Evolutionary conservation across 2,797 vertebrate genomes (phyloP).

Genomic region (Heliangelus exortis): DNA sequence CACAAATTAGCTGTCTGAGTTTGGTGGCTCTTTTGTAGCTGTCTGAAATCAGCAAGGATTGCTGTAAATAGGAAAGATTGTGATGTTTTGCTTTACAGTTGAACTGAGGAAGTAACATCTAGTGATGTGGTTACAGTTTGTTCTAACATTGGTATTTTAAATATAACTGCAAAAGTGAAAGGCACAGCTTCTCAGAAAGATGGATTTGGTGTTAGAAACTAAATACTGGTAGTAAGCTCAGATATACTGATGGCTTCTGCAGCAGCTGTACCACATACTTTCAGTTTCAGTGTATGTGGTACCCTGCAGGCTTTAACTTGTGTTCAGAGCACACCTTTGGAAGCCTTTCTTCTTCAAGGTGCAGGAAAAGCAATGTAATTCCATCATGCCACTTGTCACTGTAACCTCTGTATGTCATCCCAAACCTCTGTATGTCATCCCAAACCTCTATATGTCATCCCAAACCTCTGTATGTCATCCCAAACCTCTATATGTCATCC

Average conservation of each 20-base stretch:
- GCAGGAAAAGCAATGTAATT: not conserved
- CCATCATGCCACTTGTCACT: not conserved
- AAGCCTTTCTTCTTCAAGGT: not conserved
- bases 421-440: too few species aligned
- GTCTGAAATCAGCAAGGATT: not conserved
- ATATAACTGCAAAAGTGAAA: not conserved
- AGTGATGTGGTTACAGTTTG: not conserved
- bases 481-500: too few species aligned
- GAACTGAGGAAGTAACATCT: not conserved
- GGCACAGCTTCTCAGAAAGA: not conserved
- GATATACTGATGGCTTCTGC: accelerated
- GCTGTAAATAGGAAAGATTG: not conserved
- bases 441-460: too few species aligned
- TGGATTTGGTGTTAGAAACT: not conserved
- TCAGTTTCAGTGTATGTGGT: not conserved
- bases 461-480: too few species aligned
- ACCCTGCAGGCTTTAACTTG: not conserved
- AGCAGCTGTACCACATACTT: not conserved
- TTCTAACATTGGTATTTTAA: not conserved
- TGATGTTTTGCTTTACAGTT: accelerated
- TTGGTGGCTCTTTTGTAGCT: not conserved
- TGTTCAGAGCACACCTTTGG: not conserved
- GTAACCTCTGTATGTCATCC: not conserved
- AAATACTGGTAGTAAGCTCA: not conserved
- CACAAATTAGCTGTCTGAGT: not conserved